A percentile compares a stretch with the other conserved stretches of the same genome.
These are phyloP conservation scores for Hirudo medicinalis DNA, from an alignment of 1,140 invertebrate genomes.

Conservation along the genomic window DNA sequence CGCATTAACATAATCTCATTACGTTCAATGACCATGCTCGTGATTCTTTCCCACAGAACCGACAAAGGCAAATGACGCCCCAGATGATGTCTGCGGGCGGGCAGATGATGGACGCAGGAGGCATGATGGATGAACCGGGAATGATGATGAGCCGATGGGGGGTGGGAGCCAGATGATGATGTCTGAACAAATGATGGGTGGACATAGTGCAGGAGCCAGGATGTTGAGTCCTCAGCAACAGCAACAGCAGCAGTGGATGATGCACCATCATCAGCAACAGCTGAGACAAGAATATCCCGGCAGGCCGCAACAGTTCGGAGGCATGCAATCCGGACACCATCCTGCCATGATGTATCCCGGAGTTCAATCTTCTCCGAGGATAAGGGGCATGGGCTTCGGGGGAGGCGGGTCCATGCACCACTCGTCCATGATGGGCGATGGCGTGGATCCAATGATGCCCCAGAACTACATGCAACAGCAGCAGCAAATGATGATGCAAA, in stretches of 20 bases:
- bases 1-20: not conserved
- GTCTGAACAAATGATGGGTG: not conserved
- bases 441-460: not conserved
- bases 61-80: not conserved
- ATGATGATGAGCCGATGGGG: conserved; percentile 10
- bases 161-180: not conserved
- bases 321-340: not conserved
- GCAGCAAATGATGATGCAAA: conserved; percentile 15
- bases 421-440: not conserved
- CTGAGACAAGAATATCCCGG: not conserved
- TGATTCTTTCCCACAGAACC: not conserved
- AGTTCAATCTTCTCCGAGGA: not conserved
- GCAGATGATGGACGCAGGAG: conserved; percentile 13
- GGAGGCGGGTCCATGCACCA: conserved; percentile 1
- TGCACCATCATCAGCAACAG: conserved; percentile 11
- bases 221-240: conserved; percentile 10
- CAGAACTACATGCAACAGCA: conserved; percentile 2
- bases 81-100: not conserved
- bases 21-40: not conserved
- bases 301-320: conserved; percentile 10
- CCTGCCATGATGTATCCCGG: conserved; percentile 1
- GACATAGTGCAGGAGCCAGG: not conserved
- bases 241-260: conserved; percentile 6
- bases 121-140: conserved; percentile 1
- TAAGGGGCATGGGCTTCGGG: not conserved